Evolutionary conservation across 1,140 invertebrate genomes (phyloP), one percentile per base, ranked within the genome.

Genomic region (Camponotus vicinus): DNA sequence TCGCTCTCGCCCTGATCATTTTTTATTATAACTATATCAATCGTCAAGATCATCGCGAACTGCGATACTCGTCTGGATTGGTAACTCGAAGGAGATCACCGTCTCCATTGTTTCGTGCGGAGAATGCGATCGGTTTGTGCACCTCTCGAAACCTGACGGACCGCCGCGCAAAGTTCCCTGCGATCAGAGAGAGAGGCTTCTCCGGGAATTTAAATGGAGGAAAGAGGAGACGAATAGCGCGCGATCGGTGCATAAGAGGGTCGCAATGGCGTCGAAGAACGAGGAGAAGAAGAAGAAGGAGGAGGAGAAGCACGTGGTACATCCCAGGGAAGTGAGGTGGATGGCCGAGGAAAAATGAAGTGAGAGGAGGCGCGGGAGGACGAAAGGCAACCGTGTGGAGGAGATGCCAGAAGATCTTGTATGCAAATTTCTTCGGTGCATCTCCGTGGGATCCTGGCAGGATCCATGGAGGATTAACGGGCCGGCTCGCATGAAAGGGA

Each of bases 341-440:
- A 59, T 71, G 78, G 63, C 73, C 64, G 40, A 75, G 76, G 78
- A 40, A 55, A 77, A 64, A 49, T 52, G 78, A 87, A 89, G 84
- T 84, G 86, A 66, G 73, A 61, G 87, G 86, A 88, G 90, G 85
- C 85, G 85, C 82, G 32, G 89, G 69, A 49, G 77, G 76, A 86
- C 78, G 88, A 79, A 87, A 79, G 49, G 59, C 52, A 80, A 57
- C 77, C 82, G 70, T 86, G 89, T 85, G 89, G 76, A 83, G 86
- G 92, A 94, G 93, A 95, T 93, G 93, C 92, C 92, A 92, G 93
- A 88, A 94, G 93, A 95, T 95, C 94, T 95, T 95, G 95, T 95
- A 95, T 95, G 95, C 94, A 95, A 95, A 95, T 95, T 95, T 94
- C 91, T 91, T 93, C 91, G 93, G 92, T 95, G 95, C 95, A 95